Evolutionary conservation across 2,888 invertebrate genomes (phyloP), one percentile per base, ranked within the genome.

Genomic region (Epinotia ramella): DNA sequence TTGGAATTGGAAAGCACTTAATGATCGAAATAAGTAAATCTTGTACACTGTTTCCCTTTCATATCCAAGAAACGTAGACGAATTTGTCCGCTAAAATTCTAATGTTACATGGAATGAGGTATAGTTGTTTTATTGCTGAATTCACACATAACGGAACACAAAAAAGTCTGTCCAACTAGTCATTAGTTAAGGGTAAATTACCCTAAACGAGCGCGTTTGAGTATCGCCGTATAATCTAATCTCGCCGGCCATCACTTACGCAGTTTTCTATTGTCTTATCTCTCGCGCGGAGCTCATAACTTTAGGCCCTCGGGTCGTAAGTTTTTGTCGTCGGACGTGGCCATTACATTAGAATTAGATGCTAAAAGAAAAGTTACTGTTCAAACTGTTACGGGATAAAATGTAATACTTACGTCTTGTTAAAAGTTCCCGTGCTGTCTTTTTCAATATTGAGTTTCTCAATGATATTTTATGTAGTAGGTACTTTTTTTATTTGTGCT

Each of bases 191-290:
- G 49, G 56, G 20, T 53, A 74, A 74, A 65, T 60, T 49, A 65
- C 33, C 65, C 49, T 70, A 53, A 69, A 53, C 65, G 69, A 70
- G 70, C 63, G 49, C 71, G 64, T 69, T 64, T 46, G 16, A 69
- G 20, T 68, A 69, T 69, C 69, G 33, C 40, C 63, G 28, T 49
- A 64, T 71, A 70, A 75, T 71, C 65, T 75, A 71, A 75, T 75
- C 65, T 53, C 70, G 33, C 59, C 57, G n/a, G 33, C 64, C 69
- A 65, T 75, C 59, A 71, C 70, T 74, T 74, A 49, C 59, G 75
- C 75, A 70, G n/a, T 75, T 60, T 75, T 75, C 65, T 70, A 70
- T 75, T 65, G 75, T 70, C 70, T 75, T 73, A 67, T 73, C 57
- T 28, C 28, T 20, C 68, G 49, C 49, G 33, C 49, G 69, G 53